Evolutionary conservation across 2,888 invertebrate genomes (phyloP).

Genomic region (Dynastes maya): DNA sequence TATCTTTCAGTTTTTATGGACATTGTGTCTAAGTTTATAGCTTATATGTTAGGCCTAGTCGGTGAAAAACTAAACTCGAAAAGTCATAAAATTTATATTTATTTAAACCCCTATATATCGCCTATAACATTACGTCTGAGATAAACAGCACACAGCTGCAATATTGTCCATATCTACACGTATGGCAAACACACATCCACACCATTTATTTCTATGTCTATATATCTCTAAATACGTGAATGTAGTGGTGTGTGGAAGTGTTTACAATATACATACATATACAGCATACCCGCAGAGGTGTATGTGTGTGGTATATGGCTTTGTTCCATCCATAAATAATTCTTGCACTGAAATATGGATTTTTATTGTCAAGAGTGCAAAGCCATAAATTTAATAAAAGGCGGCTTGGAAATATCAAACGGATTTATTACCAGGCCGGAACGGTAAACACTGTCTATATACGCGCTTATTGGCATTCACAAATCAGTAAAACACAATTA

Average conservation of each 20-base stretch:
- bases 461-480: constrained; percentile 63
- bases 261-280: background rate
- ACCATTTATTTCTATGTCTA: background rate
- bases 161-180: background rate
- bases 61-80: background rate
- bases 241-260: constrained; percentile 7
- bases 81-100: constrained; percentile 5
- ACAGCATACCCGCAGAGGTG: background rate
- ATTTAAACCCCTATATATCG: constrained; percentile 2
- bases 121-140: background rate
- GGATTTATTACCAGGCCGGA: constrained; percentile 59
- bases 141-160: constrained; percentile 6
- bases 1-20: too few relatives aligned
- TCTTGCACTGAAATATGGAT: constrained; percentile 64
- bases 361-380: constrained; percentile 64
- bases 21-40: too few relatives aligned
- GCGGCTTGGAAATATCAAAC: constrained; percentile 62
- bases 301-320: constrained; percentile 52
- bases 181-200: background rate
- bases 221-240: background rate
- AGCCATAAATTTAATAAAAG: constrained; percentile 65
- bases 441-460: constrained; percentile 36
- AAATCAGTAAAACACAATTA: constrained; percentile 66
- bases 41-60: too few relatives aligned
- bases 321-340: constrained; percentile 61